Conservation (phyloP, 2,888 invertebrate species). For the Drosophila eohydei region DNA sequence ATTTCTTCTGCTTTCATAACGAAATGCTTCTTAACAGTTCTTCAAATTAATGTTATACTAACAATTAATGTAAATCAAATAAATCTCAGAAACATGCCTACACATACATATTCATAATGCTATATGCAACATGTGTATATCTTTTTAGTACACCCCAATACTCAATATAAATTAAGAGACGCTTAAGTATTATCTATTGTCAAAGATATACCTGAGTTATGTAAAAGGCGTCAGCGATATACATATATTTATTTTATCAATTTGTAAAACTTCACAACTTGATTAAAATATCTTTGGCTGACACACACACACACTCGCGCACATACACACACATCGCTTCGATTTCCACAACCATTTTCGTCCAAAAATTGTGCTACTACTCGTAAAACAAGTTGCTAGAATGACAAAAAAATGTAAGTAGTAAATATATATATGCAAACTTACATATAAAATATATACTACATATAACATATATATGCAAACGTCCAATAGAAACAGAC, state of each 20-base stretch:
- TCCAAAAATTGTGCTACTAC: constrained; percentile 76
- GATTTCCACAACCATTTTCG: constrained; percentile 77
- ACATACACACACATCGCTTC: constrained; percentile 51
- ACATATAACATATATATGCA: constrained; percentile 1
- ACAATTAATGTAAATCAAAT: not conserved
- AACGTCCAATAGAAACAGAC: not conserved
- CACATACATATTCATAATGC: not conserved
- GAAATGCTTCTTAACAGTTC: not conserved
- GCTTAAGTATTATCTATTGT: not conserved
- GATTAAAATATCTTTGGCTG: constrained; percentile 10
- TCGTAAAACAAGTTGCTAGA: constrained; percentile 72
- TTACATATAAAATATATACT: constrained; percentile 11
- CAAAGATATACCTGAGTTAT: constrained; percentile 7
- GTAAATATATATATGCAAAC: constrained; percentile 32
- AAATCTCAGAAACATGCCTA: not conserved
- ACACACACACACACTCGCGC: constrained; percentile 15
- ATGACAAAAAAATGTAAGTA: constrained; percentile 33
- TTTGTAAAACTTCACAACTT: constrained; percentile 6
- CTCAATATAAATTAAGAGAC: constrained; percentile 15
- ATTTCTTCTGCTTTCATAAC: not conserved
- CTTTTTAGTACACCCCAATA: not conserved
- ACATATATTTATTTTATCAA: constrained; percentile 12
- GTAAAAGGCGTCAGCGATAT: constrained; percentile 16
- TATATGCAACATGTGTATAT: not conserved
- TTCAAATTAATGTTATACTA: not conserved